Base-by-base conservation (phyloP, 2,113 vertebrate species). In the Melierax canorus region DNA sequence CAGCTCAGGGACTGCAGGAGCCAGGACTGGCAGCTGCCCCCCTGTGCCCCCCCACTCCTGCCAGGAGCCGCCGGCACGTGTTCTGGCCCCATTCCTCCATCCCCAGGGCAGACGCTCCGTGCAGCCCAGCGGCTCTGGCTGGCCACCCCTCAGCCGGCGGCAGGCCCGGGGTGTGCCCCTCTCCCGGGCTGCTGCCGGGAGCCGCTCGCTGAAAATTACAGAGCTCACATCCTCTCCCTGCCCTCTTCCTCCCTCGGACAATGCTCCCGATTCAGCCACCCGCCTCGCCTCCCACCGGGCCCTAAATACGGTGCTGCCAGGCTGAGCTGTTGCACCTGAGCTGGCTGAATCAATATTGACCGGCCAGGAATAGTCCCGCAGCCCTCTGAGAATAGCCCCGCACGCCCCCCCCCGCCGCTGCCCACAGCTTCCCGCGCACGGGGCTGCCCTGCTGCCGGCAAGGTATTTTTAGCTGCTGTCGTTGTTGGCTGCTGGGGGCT, bases 291-390 rank as follows among this genome's bases (percentile, higher is more conserved):
- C 90, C 69, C 20, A 7, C 68, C 36, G 13, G 66, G 83, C 93
- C 94, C 86, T 90, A 97, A 97, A 97, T 92, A 94, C 53, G 15
- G 91, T 67, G 41, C 78, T 92, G 53, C 66, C 74, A 14, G 87
- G 80, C 90, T 74, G 91, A 90, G 92, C 71, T 90, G 84, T 86
- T 95, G 91, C 95, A 97, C 96, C 97, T 96, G 96, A 97, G 95
- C 94, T 94, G 86, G 87, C 94, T 95, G 88, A 96, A 92, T 97
- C 96, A 98, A 98, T 98, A 98, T 98, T 98, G 97, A 98, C 97
- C 2, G 67, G 97, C 90, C 94, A 94, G 93, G 92, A 98, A 98
- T 98, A 98, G 97, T 68, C 83, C 94, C 72, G 62, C 78, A 74
- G 92, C 58, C 94, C 96, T 91, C 97, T 97, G 97, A 96, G 97